Evolutionary conservation across 2,797 vertebrate genomes (phyloP), one percentile per base, ranked within the genome.

Genomic region (Gallinago nigripennis): DNA sequence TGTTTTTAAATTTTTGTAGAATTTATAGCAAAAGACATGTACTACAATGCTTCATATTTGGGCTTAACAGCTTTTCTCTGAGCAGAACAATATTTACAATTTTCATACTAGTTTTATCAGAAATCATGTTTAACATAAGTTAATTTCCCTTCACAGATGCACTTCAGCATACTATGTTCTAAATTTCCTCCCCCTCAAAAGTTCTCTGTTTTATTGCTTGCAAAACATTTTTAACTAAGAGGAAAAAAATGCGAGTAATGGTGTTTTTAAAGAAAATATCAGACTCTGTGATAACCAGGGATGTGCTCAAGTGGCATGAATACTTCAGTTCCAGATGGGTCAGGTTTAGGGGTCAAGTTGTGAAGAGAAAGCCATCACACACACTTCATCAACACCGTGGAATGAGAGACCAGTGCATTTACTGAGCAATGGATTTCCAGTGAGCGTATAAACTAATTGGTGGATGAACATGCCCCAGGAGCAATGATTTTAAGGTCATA

Each of bases 401-500:
- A 98, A 98, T 98, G 98, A 98, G 98, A 97, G 97, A 92, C 97
- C 92, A 78, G 81, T 96, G 97, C 98, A 96, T 98, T 98, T 97
- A 97, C 97, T 96, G 97, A 98, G 97, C 97, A 97, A 97, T 97
- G 97, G 96, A 97, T 98, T 98, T 98, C 97, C 96, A 97, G 97
- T 97, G 97, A 98, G 96, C 97, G 94, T 95, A 97, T 97, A 98
- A 97, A 98, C 98, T 98, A 98, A 98, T 98, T 98, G 98, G 98
- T 97, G 98, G 98, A 97, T 98, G 98, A 97, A 98, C 98, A 98
- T 98, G 98, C 98, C 98, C 98, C 98, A 97, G 98, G 97, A 98
- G 98, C 98, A 98, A 97, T 98, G 98, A 98, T 98, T 98, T 98
- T 98, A 98, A 98, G 98, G 98, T 98, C 98, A 98, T 98, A 98